These are phyloP conservation scores for Dicentrarchus labrax DNA, from an alignment of 2,113 vertebrate species.

Conservation along the genomic window DNA sequence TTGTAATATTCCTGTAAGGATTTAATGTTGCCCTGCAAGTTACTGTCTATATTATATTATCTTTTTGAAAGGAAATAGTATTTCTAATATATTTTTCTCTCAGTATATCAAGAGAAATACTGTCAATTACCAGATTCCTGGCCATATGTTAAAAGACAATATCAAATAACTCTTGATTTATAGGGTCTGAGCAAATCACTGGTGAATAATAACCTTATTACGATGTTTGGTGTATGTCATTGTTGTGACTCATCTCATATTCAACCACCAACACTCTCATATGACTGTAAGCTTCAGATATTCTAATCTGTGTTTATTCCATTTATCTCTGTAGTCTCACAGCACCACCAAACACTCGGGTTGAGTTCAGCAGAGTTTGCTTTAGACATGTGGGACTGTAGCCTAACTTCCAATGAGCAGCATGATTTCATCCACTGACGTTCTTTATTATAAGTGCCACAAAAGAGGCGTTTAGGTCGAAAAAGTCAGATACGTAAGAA, in stretches of 20 bases:
- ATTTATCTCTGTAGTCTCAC: neutral
- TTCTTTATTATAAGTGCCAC: neutral
- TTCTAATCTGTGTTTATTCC: neutral
- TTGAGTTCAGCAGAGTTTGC: neutral
- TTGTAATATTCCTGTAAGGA: no score
- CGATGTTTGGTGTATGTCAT: neutral
- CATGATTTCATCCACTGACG: neutral
- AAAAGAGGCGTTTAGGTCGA: neutral
- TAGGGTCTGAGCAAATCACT: neutral
- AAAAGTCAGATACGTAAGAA: neutral
- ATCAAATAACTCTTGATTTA: neutral
- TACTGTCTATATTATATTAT: no score
- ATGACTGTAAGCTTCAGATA: neutral
- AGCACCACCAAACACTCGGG: neutral
- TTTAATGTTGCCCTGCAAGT: no score
- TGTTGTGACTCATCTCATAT: neutral
- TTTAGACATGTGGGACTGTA: neutral
- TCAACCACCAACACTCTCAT: neutral
- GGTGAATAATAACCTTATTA: neutral
- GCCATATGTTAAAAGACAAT: neutral
- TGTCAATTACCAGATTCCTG: neutral
- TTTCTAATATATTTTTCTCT: no score
- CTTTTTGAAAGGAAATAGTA: no score
- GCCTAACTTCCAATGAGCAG: no score
- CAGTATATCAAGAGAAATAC: no score